A percentile compares a stretch with the other conserved stretches of the same genome.
Evolutionary conservation across 2,797 vertebrate genomes (phyloP).

Genomic region (Anisognathus igniventris): DNA sequence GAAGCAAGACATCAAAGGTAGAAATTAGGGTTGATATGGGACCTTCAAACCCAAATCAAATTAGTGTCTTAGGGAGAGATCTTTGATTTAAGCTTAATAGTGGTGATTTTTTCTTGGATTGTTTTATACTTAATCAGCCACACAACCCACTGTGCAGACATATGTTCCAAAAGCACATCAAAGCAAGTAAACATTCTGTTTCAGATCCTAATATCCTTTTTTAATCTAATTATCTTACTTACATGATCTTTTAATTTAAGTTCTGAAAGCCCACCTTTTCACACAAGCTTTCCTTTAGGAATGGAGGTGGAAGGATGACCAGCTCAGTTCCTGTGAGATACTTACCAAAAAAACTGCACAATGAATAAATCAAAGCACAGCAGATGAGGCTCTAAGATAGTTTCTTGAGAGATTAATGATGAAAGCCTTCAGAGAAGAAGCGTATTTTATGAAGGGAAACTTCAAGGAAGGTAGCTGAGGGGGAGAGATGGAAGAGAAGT

Average conservation of each 20-base stretch:
- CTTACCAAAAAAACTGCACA: not conserved
- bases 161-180: slow-evolving; percentile 67
- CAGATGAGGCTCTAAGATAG: slow-evolving; percentile 36
- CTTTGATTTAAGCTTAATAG: slow-evolving; percentile 69
- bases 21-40: slow-evolving; percentile 13
- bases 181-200: slow-evolving; percentile 71
- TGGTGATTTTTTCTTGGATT: slow-evolving; percentile 51
- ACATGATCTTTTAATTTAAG: slow-evolving; percentile 64
- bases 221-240: slow-evolving; percentile 67
- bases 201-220: slow-evolving; percentile 64
- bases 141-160: slow-evolving; percentile 55
- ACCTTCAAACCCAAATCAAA: slow-evolving; percentile 62
- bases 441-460: slow-evolving; percentile 36
- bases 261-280: slow-evolving; percentile 63
- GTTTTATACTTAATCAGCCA: slow-evolving; percentile 64
- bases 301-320: not conserved
- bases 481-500: not conserved
- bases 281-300: slow-evolving; percentile 35
- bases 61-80: slow-evolving; percentile 55
- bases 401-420: slow-evolving; percentile 55
- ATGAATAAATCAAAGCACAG: slow-evolving; percentile 43
- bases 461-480: slow-evolving; percentile 49
- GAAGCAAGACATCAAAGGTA: slow-evolving; percentile 45
- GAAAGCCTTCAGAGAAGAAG: slow-evolving; percentile 44
- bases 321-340: slow-evolving; percentile 36